phyloP scores from a whole-genome alignment of 2,888 invertebrate genomes.

The Neoscelio sp. region DNA sequence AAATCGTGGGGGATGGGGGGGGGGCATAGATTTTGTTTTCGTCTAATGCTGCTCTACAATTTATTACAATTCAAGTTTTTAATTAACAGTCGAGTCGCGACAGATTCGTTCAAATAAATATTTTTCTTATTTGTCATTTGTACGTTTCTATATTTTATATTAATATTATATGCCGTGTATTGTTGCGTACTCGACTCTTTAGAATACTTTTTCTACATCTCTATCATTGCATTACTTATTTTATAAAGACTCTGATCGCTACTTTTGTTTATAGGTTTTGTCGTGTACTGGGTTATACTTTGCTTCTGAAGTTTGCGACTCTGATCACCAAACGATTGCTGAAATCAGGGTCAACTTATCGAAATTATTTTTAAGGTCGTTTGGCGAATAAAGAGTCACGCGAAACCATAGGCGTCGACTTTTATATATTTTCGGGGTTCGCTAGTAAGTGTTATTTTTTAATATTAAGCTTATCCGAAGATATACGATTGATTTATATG shows the following conservation, averaged over 20 bases:
- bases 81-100: constrained; percentile 43
- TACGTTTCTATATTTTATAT: constrained; percentile 49
- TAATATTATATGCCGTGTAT: constrained; percentile 35
- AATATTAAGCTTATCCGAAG: constrained; percentile 3
- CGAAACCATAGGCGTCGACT: constrained; percentile 35
- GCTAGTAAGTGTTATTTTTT: not conserved
- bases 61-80: constrained; percentile 39
- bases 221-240: constrained; percentile 31
- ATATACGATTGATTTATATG: constrained; percentile 1
- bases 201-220: constrained; percentile 38
- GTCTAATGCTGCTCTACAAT: constrained; percentile 26
- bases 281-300: constrained; percentile 29
- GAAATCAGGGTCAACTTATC: no score
- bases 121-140: constrained; percentile 30
- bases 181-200: constrained; percentile 19
- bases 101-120: constrained; percentile 32
- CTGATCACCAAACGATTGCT: constrained; percentile 48
- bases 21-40: not conserved
- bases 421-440: constrained; percentile 3
- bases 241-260: constrained; percentile 23
- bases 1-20: not conserved
- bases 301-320: constrained; percentile 31
- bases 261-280: constrained; percentile 7
- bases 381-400: constrained; percentile 38
- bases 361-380: no score